These are phyloP conservation scores for Temnothorax nylanderi DNA, from an alignment of 1,140 invertebrate genomes.

Conservation along the genomic window DNA sequence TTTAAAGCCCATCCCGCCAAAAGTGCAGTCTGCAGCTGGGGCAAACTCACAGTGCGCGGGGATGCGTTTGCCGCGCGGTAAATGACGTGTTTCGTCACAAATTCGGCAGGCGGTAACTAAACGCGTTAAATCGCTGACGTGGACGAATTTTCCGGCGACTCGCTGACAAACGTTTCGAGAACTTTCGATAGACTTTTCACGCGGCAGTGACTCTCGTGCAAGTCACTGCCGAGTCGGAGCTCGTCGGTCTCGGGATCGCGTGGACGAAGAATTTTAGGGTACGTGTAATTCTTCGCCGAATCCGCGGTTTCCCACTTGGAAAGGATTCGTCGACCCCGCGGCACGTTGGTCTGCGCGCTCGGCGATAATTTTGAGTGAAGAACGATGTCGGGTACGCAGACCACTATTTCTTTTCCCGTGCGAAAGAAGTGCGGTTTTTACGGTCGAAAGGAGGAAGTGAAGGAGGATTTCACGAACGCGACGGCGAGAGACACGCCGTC, in stretches of 20 bases:
- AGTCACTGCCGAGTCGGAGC: neutral
- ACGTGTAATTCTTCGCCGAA: neutral
- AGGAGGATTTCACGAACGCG: slow-evolving; percentile 75
- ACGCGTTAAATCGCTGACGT: neutral
- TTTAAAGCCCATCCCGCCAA: slow-evolving; percentile 68
- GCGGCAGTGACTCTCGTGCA: too few species aligned
- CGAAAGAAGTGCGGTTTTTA: slow-evolving; percentile 78
- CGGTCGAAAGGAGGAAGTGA: slow-evolving; percentile 68
- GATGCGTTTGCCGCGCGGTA: neutral
- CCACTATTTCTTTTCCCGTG: slow-evolving; percentile 74
- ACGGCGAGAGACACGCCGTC: slow-evolving; percentile 63
- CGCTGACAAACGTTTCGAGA: neutral
- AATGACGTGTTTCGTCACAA: neutral
- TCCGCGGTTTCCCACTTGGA: neutral
- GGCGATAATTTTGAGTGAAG: neutral
- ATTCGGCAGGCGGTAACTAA: too few species aligned
- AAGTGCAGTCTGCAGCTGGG: slow-evolving; percentile 5
- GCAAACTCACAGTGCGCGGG: neutral
- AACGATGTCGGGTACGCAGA: slow-evolving; percentile 75
- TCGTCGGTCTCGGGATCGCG: neutral
- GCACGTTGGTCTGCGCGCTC: neutral
- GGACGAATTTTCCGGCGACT: neutral
- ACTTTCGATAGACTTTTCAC: neutral
- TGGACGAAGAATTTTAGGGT: neutral
- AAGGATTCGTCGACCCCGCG: neutral